Evolutionary conservation across 2,888 invertebrate genomes (phyloP), one percentile per base, ranked within the genome.

Genomic region (Limenitis camilla): DNA sequence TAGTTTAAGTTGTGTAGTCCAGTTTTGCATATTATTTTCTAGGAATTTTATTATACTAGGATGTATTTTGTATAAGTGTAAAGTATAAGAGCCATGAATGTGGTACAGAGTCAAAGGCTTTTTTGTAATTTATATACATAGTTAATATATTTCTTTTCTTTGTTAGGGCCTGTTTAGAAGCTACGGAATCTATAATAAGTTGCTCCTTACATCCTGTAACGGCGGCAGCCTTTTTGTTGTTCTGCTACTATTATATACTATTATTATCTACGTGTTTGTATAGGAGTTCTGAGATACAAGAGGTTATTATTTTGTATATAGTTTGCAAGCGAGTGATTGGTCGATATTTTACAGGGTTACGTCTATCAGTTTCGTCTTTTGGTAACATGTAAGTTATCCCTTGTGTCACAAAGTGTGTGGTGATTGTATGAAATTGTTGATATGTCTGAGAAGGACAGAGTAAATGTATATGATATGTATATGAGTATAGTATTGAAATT

Each of bases 301-400:
- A 9, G n/a, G 47, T 51, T 4, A 45, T 39, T 11, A 53, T 53
- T 40, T 53, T 48, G 6, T 53, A 51, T 29, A 51, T 11, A 1
- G 38, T 48, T 8, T 48, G 52, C 0, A 51, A 44, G 10, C 51
- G 46, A 2, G 45, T 45, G 8, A 48, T 53, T 1, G 47, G 52
- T 33, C 47, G 41, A 28, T 52, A 52, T 32, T 52, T 48, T 11
- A 33, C 36, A 11, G 48, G 47, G 8, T 52, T 43, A 2, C 27
- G 8, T 5, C 8, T 29, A n/a, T n/a, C n/a, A n/a, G n/a, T n/a
- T n/a, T n/a, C n/a, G n/a, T n/a, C n/a, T n/a, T 31, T 52, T 46
- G 5, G 41, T n/a, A n/a, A 9, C 36, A n/a, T n/a, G n/a, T n/a
- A n/a, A n/a, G n/a, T n/a, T n/a, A n/a, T n/a, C n/a, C n/a, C n/a